A percentile compares a stretch with the other conserved stretches of the same genome.
These are phyloP conservation scores for Seladonia tumulorum DNA, from an alignment of 2,888 invertebrate genomes.

Conservation along the genomic window DNA sequence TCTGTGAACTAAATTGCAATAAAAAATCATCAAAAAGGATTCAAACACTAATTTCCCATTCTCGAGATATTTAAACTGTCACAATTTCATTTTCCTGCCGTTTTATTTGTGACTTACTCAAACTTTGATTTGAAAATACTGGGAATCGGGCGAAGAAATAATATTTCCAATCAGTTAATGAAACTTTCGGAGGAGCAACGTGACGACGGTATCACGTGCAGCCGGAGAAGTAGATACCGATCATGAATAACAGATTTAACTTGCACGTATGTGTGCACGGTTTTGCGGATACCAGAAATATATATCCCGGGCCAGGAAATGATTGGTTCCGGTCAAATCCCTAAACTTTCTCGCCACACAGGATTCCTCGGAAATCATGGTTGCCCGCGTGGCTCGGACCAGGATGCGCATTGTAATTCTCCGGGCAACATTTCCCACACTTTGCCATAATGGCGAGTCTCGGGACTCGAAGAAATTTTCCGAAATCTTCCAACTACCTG, in stretches of 20 bases:
- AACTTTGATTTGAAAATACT: too few species aligned
- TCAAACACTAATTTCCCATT: too few species aligned
- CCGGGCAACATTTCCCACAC: conserved; percentile 1
- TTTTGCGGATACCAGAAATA: not conserved
- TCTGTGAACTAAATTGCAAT: too few species aligned
- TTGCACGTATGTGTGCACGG: not conserved
- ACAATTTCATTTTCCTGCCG: too few species aligned
- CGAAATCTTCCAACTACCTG: too few species aligned
- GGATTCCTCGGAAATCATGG: conserved; percentile 5
- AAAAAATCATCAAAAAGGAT: too few species aligned
- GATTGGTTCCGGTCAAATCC: conserved; percentile 15
- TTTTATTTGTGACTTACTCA: too few species aligned
- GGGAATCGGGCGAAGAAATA: too few species aligned
- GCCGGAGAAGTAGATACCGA: not conserved
- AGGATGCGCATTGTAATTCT: conserved; percentile 10
- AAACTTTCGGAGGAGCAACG: not conserved
- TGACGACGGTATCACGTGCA: not conserved
- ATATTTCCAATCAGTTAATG: not conserved
- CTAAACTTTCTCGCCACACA: conserved; percentile 8
- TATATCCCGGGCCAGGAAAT: conserved; percentile 13
- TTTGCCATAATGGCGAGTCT: not conserved
- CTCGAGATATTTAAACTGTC: too few species aligned
- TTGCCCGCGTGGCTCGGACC: not conserved
- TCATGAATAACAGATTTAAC: not conserved
- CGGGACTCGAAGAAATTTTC: not conserved